These are phyloP conservation scores for Cantharis nigra DNA, from an alignment of 2,888 invertebrate genomes.

Conservation along the genomic window DNA sequence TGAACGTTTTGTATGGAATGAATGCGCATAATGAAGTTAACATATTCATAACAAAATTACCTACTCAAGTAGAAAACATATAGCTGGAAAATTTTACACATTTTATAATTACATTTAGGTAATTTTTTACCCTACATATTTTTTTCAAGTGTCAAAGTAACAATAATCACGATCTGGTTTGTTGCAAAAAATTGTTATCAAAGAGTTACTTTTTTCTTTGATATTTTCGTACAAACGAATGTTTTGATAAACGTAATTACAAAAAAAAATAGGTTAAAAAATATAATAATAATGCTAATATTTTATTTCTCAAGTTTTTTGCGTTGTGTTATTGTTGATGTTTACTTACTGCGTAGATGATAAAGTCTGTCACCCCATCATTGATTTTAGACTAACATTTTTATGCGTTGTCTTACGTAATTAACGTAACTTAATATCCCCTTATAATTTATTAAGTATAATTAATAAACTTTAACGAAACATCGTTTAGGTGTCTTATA, in stretches of 20 bases:
- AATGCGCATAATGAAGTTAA: neutral
- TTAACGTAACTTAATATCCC: neutral
- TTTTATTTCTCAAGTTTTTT: neutral
- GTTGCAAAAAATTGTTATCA: neutral
- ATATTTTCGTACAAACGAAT: neutral
- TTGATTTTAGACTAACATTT: neutral
- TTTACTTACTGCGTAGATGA: neutral
- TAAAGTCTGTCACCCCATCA: neutral
- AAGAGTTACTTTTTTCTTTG: neutral
- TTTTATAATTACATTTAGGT: neutral
- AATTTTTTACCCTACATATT: neutral
- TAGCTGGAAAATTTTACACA: neutral
- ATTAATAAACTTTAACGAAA: neutral
- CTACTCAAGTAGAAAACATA: neutral
- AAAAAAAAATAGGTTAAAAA: neutral
- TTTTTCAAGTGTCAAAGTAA: neutral
- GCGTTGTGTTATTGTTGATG: neutral
- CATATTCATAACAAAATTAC: neutral
- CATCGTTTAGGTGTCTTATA: neutral
- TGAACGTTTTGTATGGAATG: neutral
- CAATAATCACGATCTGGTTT: neutral
- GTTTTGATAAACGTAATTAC: neutral
- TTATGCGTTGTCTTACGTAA: neutral
- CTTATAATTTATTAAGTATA: neutral
- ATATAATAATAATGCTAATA: neutral